A percentile compares a stretch with the other conserved stretches of the same genome.
phyloP scores from a whole-genome alignment of 2,113 vertebrate genomes.

The Leptobrachium leishanense region DNA sequence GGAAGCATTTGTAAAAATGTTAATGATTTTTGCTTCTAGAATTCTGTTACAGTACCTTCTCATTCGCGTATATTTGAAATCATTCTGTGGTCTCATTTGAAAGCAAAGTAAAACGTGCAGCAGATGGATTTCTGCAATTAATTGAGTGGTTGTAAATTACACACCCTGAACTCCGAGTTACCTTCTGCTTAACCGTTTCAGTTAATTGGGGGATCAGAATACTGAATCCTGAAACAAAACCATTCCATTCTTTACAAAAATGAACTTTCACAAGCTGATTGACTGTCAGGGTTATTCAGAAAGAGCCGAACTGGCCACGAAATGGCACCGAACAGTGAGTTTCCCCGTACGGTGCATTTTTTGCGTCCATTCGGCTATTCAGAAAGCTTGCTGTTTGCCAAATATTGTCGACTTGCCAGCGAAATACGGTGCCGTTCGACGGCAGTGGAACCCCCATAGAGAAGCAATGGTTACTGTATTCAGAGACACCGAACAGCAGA shows the following conservation, averaged over 20 bases:
- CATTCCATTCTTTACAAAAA: constrained; percentile 14
- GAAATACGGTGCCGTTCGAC: too few relatives aligned
- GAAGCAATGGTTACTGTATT: too few relatives aligned
- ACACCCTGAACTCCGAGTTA: constrained; percentile 44
- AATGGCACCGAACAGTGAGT: too few relatives aligned
- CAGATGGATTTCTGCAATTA: constrained; percentile 43
- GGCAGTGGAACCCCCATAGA: too few relatives aligned
- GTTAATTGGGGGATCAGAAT: constrained; percentile 44
- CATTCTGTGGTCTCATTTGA: constrained; percentile 23
- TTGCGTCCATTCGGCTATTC: too few relatives aligned
- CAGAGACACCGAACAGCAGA: too few relatives aligned
- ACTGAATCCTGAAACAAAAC: constrained; percentile 39
- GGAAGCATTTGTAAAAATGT: too few relatives aligned
- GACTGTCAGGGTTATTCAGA: too few relatives aligned
- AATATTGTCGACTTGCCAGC: too few relatives aligned
- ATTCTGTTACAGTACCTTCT: not conserved
- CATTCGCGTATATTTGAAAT: not conserved
- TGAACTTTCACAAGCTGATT: not conserved
- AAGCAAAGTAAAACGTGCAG: constrained; percentile 31
- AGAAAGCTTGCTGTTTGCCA: too few relatives aligned
- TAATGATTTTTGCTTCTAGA: not conserved
- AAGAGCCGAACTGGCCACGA: too few relatives aligned
- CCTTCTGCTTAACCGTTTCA: constrained; percentile 36
- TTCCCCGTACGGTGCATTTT: too few relatives aligned
- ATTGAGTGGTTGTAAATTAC: constrained; percentile 41